Conservation (phyloP, 2,113 vertebrate genomes). For the Grammomys dolichurus region DNA sequence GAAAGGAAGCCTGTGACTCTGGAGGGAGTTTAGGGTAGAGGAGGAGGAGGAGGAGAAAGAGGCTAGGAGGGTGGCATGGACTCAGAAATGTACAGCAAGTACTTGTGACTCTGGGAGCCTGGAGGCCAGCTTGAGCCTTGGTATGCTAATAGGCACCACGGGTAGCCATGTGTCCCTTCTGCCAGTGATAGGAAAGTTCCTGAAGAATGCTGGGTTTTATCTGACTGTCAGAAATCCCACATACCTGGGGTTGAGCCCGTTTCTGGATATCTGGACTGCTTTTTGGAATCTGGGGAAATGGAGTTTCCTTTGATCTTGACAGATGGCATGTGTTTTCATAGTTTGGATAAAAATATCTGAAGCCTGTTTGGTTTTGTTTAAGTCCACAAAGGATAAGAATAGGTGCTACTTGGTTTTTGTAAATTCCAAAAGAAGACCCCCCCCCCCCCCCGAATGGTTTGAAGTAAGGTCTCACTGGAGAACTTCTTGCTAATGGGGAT, state of each 20-base stretch:
- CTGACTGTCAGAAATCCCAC: neutral
- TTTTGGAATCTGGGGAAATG: neutral
- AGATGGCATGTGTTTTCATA: slow-evolving; percentile 43
- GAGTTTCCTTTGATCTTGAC: neutral
- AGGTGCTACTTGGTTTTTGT: slow-evolving; percentile 34
- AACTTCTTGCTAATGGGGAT: slow-evolving; percentile 23
- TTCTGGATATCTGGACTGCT: neutral
- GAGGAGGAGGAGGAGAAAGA: neutral
- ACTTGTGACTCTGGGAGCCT: neutral
- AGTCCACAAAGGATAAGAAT: slow-evolving; percentile 37
- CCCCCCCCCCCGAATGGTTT: neutral
- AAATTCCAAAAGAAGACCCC: slow-evolving; percentile 7
- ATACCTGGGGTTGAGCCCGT: neutral
- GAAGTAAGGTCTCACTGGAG: slow-evolving; percentile 1
- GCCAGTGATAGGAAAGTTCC: neutral
- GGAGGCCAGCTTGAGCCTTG: neutral
- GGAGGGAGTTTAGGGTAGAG: neutral
- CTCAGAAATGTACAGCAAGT: neutral
- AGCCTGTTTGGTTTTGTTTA: slow-evolving; percentile 40
- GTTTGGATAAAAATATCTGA: slow-evolving; percentile 22
- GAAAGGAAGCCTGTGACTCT: neutral
- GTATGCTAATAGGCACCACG: neutral
- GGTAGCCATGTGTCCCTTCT: neutral
- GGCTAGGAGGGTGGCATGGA: neutral
- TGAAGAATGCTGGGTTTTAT: neutral